Conservation (phyloP, 2,113 vertebrate genomes). For the Myiopsitta monachus region DNA sequence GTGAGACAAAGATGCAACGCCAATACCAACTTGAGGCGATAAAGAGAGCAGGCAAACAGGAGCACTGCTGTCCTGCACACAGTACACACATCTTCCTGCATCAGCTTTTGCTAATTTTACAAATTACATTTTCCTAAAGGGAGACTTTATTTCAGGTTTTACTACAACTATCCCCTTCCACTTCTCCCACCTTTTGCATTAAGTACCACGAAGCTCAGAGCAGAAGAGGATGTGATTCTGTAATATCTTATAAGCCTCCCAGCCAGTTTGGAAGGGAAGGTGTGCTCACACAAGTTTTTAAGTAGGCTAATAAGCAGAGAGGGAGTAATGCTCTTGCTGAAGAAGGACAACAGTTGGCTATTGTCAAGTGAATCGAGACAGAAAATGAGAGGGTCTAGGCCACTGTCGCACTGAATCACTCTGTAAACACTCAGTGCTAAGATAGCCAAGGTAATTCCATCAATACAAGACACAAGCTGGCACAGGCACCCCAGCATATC, state of each 20-base stretch:
- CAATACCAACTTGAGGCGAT: neutral
- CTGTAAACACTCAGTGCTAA: neutral
- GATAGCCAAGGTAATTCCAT: neutral
- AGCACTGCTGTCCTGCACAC: neutral
- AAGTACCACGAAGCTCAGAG: neutral
- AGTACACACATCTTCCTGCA: neutral
- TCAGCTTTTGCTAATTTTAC: neutral
- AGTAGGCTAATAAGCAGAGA: neutral
- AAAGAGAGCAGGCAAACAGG: neutral
- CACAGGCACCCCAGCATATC: neutral
- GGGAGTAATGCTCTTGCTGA: neutral
- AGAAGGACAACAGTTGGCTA: neutral
- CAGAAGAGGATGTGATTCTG: neutral
- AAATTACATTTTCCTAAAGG: neutral
- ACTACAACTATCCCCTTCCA: neutral
- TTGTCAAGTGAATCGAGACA: neutral
- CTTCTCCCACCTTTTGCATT: neutral
- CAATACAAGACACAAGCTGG: neutral
- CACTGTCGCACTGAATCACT: neutral
- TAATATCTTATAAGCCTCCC: rapidly evolving
- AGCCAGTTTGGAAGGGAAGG: neutral
- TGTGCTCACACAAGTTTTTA: neutral
- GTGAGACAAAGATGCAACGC: neutral
- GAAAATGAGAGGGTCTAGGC: neutral
- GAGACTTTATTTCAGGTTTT: neutral